Percentiles rank a stretch among this genome's conserved stretches.
Conservation (phyloP, 2,113 vertebrate species). For the Chiloscyllium plagiosum region DNA sequence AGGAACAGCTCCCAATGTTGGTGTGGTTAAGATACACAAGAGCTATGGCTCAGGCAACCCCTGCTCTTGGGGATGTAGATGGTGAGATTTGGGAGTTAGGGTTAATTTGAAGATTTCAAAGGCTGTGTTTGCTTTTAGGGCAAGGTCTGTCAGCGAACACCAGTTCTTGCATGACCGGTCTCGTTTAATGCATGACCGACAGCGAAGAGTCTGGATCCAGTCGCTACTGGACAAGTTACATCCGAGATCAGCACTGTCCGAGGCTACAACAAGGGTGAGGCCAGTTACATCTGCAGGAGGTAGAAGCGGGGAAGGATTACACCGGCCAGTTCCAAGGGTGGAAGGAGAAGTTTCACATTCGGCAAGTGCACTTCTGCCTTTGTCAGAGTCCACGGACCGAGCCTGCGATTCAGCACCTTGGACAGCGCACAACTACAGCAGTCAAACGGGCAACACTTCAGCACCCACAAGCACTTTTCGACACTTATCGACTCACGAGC, state of each 20-base stretch:
- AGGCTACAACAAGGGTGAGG: not conserved
- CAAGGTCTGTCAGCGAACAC: not conserved
- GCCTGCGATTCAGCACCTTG: not conserved
- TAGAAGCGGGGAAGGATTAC: not conserved
- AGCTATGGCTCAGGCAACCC: not conserved
- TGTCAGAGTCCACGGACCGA: not conserved
- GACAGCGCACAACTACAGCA: not conserved
- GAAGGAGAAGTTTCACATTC: not conserved
- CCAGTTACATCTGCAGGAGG: not conserved
- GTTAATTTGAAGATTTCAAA: not conserved
- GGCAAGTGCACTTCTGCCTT: not conserved
- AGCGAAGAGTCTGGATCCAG: not conserved
- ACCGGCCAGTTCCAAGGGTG: not conserved
- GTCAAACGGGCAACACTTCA: not conserved
- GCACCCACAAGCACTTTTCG: not conserved
- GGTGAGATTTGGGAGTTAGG: not conserved
- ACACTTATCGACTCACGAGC: not conserved
- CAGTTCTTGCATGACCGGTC: not conserved
- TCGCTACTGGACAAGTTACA: not conserved
- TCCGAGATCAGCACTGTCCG: not conserved
- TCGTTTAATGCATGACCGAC: not conserved
- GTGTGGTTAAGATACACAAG: not conserved
- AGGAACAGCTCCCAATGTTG: not conserved
- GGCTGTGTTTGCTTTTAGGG: not conserved
- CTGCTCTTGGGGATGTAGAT: not conserved